These are phyloP conservation scores for Sitta carolinensis DNA, from an alignment of 2,797 vertebrate genomes.

Conservation along the genomic window DNA sequence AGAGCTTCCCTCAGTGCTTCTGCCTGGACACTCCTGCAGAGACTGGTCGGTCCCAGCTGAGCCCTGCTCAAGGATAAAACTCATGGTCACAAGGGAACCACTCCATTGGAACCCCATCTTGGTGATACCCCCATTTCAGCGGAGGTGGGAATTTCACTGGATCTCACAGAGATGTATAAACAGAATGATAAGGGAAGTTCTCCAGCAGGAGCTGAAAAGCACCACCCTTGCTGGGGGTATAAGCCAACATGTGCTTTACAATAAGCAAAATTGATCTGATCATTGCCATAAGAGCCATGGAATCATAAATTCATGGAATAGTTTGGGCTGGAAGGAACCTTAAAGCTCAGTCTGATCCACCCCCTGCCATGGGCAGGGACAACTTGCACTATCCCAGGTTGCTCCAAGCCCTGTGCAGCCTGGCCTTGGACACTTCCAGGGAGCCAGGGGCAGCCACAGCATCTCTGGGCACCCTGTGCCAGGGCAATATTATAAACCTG, in stretches of 20 bases:
- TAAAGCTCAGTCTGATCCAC: accelerated
- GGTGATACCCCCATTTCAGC: not conserved
- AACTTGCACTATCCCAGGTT: accelerated
- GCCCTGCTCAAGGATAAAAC: not conserved
- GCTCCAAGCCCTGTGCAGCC: accelerated
- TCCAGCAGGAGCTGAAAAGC: not conserved
- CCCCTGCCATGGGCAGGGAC: not conserved
- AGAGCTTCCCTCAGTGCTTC: not conserved
- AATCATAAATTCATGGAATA: not conserved
- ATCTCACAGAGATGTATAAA: not conserved
- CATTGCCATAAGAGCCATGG: not conserved
- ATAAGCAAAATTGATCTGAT: not conserved
- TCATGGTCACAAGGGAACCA: not conserved
- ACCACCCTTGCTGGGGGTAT: not conserved
- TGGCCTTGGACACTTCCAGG: not conserved
- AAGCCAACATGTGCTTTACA: not conserved
- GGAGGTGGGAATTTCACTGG: not conserved
- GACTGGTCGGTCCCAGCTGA: not conserved
- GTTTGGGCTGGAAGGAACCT: not conserved
- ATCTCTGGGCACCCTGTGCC: accelerated
- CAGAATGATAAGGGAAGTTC: not conserved
- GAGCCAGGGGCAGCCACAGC: not conserved
- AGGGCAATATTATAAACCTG: not conserved
- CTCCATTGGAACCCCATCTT: not conserved
- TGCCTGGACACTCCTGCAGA: not conserved